Conservation (phyloP, 2,113 vertebrate genomes). For the Hemichromis elongatus region DNA sequence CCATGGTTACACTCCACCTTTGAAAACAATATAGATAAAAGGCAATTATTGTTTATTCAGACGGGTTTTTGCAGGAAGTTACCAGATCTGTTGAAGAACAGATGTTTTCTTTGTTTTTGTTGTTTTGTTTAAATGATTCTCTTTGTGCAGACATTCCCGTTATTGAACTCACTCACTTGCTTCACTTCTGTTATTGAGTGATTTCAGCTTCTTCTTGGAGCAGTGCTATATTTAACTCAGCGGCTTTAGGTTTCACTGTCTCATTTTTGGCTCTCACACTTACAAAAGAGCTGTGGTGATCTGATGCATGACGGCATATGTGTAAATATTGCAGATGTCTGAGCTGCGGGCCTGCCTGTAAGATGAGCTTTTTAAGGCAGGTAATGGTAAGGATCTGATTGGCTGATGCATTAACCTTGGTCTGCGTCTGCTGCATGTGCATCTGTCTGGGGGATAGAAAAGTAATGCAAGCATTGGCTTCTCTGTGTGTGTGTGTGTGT, state of each 20-base stretch:
- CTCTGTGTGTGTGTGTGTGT: too few species aligned
- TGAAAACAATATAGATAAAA: neutral
- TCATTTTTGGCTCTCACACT: slow-evolving; percentile 27
- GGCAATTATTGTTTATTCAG: neutral
- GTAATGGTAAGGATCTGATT: slow-evolving; percentile 89
- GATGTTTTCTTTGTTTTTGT: neutral
- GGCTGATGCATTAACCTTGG: slow-evolving; percentile 31
- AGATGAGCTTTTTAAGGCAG: slow-evolving; percentile 83
- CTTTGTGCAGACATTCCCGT: neutral
- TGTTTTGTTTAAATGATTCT: neutral
- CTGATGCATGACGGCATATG: slow-evolving; percentile 83
- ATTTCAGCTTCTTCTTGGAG: slow-evolving; percentile 26
- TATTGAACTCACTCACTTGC: neutral
- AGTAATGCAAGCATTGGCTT: neutral
- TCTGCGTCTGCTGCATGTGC: neutral
- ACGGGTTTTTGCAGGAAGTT: neutral
- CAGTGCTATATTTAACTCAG: neutral
- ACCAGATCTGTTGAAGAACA: neutral
- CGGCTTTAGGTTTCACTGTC: slow-evolving; percentile 48
- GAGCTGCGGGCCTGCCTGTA: slow-evolving; percentile 85
- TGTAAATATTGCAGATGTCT: slow-evolving; percentile 96
- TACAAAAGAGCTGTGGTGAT: slow-evolving; percentile 44
- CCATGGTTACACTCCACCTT: neutral
- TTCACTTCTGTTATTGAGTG: slow-evolving; percentile 8
- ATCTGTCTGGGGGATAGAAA: neutral